Evolutionary conservation across 2,888 invertebrate genomes (phyloP).

Genomic region (Eupithecia dodoneata): DNA sequence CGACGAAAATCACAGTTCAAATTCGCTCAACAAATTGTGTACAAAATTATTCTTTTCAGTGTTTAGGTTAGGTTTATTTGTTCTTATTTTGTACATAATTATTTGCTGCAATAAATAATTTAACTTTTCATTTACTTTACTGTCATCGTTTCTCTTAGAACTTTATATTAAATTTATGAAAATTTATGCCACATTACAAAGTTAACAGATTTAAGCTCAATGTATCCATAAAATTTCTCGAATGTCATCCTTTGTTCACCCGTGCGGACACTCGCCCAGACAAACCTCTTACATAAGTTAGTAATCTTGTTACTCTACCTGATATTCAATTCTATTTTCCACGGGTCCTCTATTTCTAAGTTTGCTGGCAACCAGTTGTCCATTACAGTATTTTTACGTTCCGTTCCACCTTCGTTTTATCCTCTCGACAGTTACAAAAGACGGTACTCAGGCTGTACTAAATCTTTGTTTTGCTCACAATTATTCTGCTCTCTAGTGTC

Average conservation of each 20-base stretch:
- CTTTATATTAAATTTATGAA: background rate
- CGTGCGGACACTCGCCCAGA: background rate
- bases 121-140: no score
- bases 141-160: no score
- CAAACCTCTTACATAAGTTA: slow-evolving; percentile 16
- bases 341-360: slow-evolving; percentile 17
- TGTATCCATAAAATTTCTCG: background rate
- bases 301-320: slow-evolving; percentile 19
- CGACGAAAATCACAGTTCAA: no score
- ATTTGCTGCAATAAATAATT: no score
- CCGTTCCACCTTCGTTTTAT: slow-evolving; percentile 24
- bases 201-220: background rate
- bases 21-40: no score
- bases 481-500: slow-evolving; percentile 62
- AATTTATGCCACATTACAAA: background rate
- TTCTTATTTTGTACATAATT: no score
- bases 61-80: no score
- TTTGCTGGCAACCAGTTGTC: slow-evolving; percentile 21
- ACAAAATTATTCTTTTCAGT: no score
- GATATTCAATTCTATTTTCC: slow-evolving; percentile 22
- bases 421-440: slow-evolving; percentile 36
- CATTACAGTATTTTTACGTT: slow-evolving; percentile 31
- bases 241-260: slow-evolving; percentile 6
- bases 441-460: slow-evolving; percentile 49
- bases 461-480: slow-evolving; percentile 69